These are phyloP conservation scores for Hirtodrosophila histrioides DNA, from an alignment of 2,888 invertebrate species.

Conservation along the genomic window DNA sequence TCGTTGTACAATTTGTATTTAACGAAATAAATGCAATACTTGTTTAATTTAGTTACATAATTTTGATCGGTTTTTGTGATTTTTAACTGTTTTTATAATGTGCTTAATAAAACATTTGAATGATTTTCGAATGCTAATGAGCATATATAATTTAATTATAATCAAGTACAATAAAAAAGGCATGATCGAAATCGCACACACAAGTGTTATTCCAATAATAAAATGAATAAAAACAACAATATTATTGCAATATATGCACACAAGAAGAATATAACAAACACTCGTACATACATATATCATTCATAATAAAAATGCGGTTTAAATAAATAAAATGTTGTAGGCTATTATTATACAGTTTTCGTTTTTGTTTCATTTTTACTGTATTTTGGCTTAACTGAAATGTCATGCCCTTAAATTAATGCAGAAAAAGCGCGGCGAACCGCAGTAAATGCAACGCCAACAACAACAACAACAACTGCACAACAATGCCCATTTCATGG, in stretches of 20 bases:
- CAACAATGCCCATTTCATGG: slow-evolving; percentile 5
- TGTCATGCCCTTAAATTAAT: slow-evolving; percentile 66
- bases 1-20: no score
- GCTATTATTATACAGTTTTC: slow-evolving; percentile 29
- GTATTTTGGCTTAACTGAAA: slow-evolving; percentile 56
- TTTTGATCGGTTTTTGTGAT: not conserved
- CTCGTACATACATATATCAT: slow-evolving; percentile 12
- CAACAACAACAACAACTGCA: not conserved
- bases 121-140: slow-evolving; percentile 67
- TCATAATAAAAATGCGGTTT: slow-evolving; percentile 32
- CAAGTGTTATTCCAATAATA: slow-evolving; percentile 32
- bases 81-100: slow-evolving; percentile 9
- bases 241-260: slow-evolving; percentile 17
- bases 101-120: slow-evolving; percentile 71
- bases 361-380: slow-evolving; percentile 27
- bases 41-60: no score
- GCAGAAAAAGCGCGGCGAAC: slow-evolving; percentile 59
- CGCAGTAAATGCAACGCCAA: slow-evolving; percentile 54
- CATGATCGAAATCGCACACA: not conserved
- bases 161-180: slow-evolving; percentile 29
- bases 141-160: slow-evolving; percentile 78
- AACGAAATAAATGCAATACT: no score
- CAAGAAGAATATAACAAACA: slow-evolving; percentile 13
- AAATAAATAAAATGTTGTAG: slow-evolving; percentile 55
- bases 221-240: slow-evolving; percentile 18